Base-by-base conservation (phyloP, 2,888 invertebrate species). In the Nebria salina region DNA sequence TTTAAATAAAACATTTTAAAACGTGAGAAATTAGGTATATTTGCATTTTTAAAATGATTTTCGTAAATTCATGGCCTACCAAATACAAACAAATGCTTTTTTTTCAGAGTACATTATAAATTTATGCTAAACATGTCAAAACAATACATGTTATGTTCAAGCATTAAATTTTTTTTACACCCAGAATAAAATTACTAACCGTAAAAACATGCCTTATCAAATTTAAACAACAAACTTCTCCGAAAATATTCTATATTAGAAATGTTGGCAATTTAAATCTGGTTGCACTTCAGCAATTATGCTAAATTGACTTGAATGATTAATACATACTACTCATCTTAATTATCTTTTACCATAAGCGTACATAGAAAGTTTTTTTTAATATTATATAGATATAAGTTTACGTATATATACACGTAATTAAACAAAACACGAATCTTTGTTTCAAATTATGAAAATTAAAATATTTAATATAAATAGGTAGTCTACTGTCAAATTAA, bases 201-300 rank as follows among this genome's bases (percentile, higher is more conserved):
- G 54, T 54, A 54, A 54, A 72, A 77, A 77, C 64, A 72, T 70
- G 25, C 65, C 73, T 78, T 73, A 72, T 78, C 78, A 78, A 78
- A 78, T 78, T 78, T 72, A 78, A 42, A 72, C 65, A 77, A 72
- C 65, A 72, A 3, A 41, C 41, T 25, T 77, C 54, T 70, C 70
- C 73, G 65, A 65, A 78, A 78, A 34, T 11, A 70, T 34, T 34
- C 5, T 64, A n/a, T 78, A 78, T 78, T 78, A 73, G 78, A 78
- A 78, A 65, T 78, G 66, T 78, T 78, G 72, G 78, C 78, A 78
- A 73, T 78, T 78, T 78, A 78, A 77, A 77, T 77, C 77, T 25
- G 13, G 77, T 65, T 65, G 65, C 77, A 72, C 72, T 77, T 26
- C 65, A 72, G 41, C 26, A 77, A 77, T 73, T 65, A 73, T 42